phyloP scores from a whole-genome alignment of 2,797 vertebrate species.

The Eidolon dupreanum region DNA sequence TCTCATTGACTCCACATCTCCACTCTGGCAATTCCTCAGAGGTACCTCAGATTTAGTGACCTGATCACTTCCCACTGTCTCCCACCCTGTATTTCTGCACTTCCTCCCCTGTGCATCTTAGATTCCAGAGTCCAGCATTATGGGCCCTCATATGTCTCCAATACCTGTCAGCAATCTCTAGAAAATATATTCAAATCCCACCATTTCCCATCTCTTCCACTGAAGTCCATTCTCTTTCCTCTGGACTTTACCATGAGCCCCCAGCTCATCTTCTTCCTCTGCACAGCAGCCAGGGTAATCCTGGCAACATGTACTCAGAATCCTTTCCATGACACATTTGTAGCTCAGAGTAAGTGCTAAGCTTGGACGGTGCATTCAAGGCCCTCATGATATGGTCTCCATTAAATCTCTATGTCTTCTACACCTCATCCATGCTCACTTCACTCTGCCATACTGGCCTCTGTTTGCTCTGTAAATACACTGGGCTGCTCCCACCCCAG shows the following conservation, averaged over 20 bases:
- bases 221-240: not conserved
- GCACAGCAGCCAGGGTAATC: not conserved
- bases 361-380: not conserved
- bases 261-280: not conserved
- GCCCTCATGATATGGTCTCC: not conserved
- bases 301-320: not conserved
- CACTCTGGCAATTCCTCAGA: not conserved
- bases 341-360: not conserved
- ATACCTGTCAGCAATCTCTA: not conserved
- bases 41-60: not conserved
- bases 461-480: not conserved
- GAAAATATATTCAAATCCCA: not conserved
- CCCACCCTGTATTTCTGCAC: not conserved
- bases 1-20: not conserved
- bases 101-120: not conserved
- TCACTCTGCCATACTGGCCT: not conserved
- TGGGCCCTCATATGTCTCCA: not conserved
- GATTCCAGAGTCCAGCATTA: fast-evolving
- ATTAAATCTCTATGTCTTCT: not conserved
- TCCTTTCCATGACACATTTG: not conserved
- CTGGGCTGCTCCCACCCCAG: not conserved
- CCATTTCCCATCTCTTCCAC: not conserved
- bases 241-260: not conserved
- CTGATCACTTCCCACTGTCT: not conserved
- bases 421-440: not conserved